Evolutionary conservation across 2,888 invertebrate genomes (phyloP).

Genomic region (Athrips mouffetella): DNA sequence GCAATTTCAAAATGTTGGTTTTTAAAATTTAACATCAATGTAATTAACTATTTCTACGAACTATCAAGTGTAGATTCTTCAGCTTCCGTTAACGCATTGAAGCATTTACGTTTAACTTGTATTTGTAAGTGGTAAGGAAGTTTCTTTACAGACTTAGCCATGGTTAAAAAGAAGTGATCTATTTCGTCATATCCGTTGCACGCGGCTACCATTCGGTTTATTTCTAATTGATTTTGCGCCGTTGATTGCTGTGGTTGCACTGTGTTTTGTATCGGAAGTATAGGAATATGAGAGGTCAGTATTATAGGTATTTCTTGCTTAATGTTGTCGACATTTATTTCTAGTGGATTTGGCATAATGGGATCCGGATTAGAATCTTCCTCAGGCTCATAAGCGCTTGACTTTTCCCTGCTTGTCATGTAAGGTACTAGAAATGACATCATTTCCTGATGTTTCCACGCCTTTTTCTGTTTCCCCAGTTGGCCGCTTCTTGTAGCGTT

Average conservation of each 20-base stretch:
- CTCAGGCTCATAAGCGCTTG: background rate
- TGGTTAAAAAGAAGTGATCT: constrained; percentile 18
- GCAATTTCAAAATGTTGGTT: too few relatives aligned
- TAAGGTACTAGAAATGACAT: constrained; percentile 21
- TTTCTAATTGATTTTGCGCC: constrained; percentile 22
- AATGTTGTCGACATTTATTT: background rate
- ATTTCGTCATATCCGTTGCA: constrained; percentile 21
- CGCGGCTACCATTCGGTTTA: constrained; percentile 23
- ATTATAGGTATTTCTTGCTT: background rate
- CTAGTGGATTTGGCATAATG: background rate
- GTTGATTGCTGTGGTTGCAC: too few relatives aligned
- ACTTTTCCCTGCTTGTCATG: constrained; percentile 6
- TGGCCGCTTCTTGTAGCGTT: constrained; percentile 26
- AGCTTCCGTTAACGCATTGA: constrained; percentile 22
- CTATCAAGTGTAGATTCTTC: too few relatives aligned
- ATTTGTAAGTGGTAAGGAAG: constrained; percentile 25
- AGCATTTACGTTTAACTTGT: constrained; percentile 24
- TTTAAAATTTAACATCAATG: too few relatives aligned
- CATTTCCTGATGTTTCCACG: constrained; percentile 24
- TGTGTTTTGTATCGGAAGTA: constrained; percentile 15
- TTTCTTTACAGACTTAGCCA: constrained; percentile 22
- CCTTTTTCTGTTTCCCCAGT: constrained; percentile 15
- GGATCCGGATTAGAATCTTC: background rate
- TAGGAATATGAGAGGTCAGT: constrained; percentile 10
- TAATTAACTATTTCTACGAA: too few relatives aligned